Evolutionary conservation across 1,140 invertebrate species (phyloP).

Genomic region (Listronotus oregonensis): DNA sequence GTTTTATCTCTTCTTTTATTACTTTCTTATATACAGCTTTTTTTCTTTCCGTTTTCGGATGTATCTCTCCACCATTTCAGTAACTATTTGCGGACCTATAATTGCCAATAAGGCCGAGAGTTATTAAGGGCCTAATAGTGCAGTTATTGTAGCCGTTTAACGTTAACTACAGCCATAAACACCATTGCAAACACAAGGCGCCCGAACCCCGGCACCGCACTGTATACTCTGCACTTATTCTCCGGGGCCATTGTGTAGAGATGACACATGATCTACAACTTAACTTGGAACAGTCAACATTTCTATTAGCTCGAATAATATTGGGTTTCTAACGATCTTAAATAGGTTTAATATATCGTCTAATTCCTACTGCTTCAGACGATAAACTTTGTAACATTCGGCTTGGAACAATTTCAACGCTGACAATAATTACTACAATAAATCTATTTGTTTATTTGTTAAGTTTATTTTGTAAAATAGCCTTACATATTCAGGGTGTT

Average conservation of each 20-base stretch:
- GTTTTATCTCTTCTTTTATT: too few relatives aligned
- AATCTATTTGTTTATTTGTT: conserved; percentile 8
- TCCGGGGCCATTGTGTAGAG: conserved; percentile 42
- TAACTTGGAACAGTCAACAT: conserved; percentile 40
- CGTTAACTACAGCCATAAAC: conserved; percentile 51
- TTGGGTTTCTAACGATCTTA: conserved; percentile 26
- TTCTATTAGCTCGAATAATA: conserved; percentile 35
- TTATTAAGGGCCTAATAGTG: conserved; percentile 50
- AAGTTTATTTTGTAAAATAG: too few relatives aligned
- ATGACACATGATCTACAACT: conserved; percentile 51
- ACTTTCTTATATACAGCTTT: too few relatives aligned
- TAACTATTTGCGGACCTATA: conserved; percentile 49
- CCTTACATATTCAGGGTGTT: too few relatives aligned
- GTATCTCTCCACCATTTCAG: conserved; percentile 36
- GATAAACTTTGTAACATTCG: conserved; percentile 35
- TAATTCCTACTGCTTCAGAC: conserved; percentile 23
- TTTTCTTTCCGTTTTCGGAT: not conserved
- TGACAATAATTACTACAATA: conserved; percentile 27
- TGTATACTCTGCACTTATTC: conserved; percentile 33
- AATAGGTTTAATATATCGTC: conserved; percentile 35
- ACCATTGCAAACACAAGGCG: conserved; percentile 52
- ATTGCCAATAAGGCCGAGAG: conserved; percentile 50
- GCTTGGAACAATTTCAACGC: conserved; percentile 19
- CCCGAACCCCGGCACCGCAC: conserved; percentile 30
- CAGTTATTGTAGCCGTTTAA: conserved; percentile 50